Evolutionary conservation across 2,888 invertebrate genomes (phyloP).

Genomic region (Rhagonycha fulva): DNA sequence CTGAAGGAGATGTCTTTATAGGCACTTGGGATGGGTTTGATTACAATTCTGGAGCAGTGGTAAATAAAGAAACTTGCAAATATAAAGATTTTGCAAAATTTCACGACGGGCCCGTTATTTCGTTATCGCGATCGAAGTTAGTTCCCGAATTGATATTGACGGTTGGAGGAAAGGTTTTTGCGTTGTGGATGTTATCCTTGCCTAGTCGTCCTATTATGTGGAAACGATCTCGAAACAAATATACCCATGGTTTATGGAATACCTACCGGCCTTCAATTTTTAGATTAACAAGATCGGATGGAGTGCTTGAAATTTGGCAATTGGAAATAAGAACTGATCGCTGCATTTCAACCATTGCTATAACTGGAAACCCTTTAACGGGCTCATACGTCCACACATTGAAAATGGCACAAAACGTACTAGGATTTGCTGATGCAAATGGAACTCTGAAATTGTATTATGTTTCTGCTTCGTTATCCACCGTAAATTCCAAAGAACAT

Average conservation of each 20-base stretch:
- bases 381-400: constrained; percentile 55
- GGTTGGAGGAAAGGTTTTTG: constrained; percentile 50
- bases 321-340: constrained; percentile 66
- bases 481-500: constrained; percentile 36
- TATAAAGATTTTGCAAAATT: constrained; percentile 59
- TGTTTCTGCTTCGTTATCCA: constrained; percentile 50
- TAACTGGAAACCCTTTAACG: constrained; percentile 52
- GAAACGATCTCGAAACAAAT: constrained; percentile 61
- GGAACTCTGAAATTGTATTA: constrained; percentile 69
- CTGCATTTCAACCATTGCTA: constrained; percentile 46
- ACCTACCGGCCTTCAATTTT: constrained; percentile 65
- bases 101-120: constrained; percentile 74
- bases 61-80: constrained; percentile 62
- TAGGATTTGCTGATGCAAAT: constrained; percentile 70
- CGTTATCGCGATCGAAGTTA: constrained; percentile 65
- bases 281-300: constrained; percentile 73
- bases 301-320: constrained; percentile 82
- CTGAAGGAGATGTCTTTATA: constrained; percentile 45
- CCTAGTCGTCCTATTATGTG: constrained; percentile 66
- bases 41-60: constrained; percentile 61
- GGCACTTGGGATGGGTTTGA: constrained; percentile 71
- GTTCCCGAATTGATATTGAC: constrained; percentile 67
- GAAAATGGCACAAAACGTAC: constrained; percentile 61
- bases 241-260: constrained; percentile 77
- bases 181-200: constrained; percentile 60